phyloP scores from a whole-genome alignment of 2,797 vertebrate species.

The Graptemys geographica region DNA sequence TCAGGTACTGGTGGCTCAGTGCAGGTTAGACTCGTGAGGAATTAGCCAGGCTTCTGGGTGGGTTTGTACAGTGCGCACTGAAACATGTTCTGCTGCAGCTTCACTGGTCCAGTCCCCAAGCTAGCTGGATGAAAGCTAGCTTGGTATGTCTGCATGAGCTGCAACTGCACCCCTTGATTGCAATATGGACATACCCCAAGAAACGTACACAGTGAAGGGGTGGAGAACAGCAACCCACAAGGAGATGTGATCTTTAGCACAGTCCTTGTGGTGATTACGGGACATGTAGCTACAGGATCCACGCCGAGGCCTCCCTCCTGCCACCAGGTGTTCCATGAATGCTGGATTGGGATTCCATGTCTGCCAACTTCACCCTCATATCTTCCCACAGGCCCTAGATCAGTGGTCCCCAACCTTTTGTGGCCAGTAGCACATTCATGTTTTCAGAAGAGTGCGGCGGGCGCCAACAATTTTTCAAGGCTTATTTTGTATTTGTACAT shows the following conservation, averaged over 20 bases:
- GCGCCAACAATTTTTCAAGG: no score
- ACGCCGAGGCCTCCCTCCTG: neutral
- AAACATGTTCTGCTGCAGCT: neutral
- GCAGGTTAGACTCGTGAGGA: neutral
- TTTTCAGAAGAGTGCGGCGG: no score
- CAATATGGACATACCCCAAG: neutral
- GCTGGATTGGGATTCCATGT: neutral
- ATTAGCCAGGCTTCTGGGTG: neutral
- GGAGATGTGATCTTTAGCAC: neutral
- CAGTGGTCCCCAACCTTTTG: no score
- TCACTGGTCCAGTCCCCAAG: neutral
- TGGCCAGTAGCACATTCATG: no score
- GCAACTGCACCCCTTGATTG: neutral
- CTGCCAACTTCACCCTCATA: accelerated
- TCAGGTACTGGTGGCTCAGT: neutral
- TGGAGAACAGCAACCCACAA: neutral
- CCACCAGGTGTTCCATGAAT: accelerated
- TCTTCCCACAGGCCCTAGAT: neutral
- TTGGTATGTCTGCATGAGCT: neutral
- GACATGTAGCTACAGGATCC: neutral
- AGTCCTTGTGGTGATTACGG: neutral
- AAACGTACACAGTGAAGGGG: no score
- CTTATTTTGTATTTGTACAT: no score
- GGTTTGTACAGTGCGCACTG: no score
- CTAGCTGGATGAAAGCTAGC: neutral